phyloP scores from a whole-genome alignment of 1,140 invertebrate species.

The Diachasmimorpha longicaudata region DNA sequence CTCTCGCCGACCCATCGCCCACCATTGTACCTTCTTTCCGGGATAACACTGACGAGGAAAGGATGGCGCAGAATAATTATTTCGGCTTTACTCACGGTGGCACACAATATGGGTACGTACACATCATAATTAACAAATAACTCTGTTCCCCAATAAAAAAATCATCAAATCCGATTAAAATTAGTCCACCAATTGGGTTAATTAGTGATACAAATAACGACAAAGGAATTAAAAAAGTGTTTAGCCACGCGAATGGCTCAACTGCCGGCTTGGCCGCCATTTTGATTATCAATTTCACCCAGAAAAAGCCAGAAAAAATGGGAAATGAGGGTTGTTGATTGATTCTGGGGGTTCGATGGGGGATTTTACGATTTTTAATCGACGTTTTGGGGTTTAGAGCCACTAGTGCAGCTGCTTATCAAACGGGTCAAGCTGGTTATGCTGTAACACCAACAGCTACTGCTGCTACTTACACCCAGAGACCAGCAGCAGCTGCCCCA shows the following conservation, averaged over 20 bases:
- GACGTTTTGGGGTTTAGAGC: conserved; percentile 46
- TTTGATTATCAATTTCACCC: conserved; percentile 26
- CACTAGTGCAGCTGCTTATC: conserved; percentile 76
- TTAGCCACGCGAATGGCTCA: conserved; percentile 32
- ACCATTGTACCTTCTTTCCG: conserved; percentile 59
- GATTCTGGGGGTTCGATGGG: not conserved
- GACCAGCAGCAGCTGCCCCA: conserved; percentile 73
- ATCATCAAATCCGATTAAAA: not conserved
- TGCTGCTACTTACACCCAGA: conserved; percentile 79
- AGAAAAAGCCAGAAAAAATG: too few relatives aligned
- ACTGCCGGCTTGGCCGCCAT: conserved; percentile 57
- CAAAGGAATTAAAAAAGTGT: too few relatives aligned
- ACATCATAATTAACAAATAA: conserved; percentile 33
- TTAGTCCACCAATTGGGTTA: too few relatives aligned
- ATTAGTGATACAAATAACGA: not conserved
- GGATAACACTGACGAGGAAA: conserved; percentile 53
- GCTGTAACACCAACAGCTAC: conserved; percentile 80
- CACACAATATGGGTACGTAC: conserved; percentile 84
- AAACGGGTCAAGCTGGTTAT: conserved; percentile 81
- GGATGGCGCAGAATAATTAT: conserved; percentile 92
- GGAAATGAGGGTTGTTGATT: not conserved
- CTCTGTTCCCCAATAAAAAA: not conserved
- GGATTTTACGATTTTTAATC: conserved; percentile 1
- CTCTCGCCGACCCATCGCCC: conserved; percentile 45
- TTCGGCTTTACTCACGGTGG: conserved; percentile 90